phyloP scores from a whole-genome alignment of 2,797 vertebrate genomes.

The Sebastes jordani region DNA sequence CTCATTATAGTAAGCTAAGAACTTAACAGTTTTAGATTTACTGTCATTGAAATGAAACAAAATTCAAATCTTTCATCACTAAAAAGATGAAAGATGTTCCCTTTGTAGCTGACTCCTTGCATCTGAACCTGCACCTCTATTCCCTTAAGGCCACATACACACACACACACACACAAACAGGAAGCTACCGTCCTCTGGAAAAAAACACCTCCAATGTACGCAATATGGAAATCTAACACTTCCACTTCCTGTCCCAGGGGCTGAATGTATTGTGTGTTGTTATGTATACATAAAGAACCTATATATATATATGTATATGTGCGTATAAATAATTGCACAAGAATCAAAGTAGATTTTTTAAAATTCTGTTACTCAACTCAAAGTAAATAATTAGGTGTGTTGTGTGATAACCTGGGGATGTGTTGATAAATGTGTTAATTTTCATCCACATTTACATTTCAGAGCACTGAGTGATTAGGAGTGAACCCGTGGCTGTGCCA shows the following conservation, averaged over 20 bases:
- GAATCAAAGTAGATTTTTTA: background rate
- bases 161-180: background rate
- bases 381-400: slow-evolving; percentile 10
- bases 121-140: slow-evolving; percentile 15
- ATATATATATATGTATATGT: too few relatives aligned
- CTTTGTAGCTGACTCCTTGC: background rate
- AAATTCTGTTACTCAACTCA: background rate
- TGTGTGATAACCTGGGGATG: background rate
- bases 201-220: background rate
- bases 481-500: background rate
- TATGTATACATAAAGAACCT: background rate
- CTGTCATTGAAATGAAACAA: background rate
- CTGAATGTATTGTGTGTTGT: background rate
- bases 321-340: background rate
- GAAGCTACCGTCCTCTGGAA: background rate
- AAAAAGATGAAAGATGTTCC: background rate
- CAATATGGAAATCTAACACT: slow-evolving; percentile 9
- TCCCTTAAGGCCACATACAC: background rate
- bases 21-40: background rate
- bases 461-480: slow-evolving; percentile 1
- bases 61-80: background rate
- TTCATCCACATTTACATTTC: slow-evolving; percentile 38
- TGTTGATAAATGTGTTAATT: slow-evolving; percentile 17
- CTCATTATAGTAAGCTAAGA: background rate
- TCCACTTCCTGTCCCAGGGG: slow-evolving; percentile 7